Percentiles rank a stretch among this genome's conserved stretches.
phyloP scores from a whole-genome alignment of 2,797 vertebrate genomes.

The Anguilla obscura region DNA sequence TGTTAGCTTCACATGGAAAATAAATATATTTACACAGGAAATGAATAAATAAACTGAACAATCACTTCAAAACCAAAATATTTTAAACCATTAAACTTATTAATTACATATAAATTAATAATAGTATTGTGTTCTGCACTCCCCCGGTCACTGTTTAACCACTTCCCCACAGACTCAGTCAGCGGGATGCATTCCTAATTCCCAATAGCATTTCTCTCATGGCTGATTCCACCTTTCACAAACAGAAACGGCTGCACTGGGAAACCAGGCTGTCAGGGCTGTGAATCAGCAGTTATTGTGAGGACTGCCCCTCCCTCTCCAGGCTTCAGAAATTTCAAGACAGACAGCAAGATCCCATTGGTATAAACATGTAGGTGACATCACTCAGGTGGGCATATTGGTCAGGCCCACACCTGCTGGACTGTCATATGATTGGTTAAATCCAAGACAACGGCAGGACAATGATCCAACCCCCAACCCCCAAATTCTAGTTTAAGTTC shows the following conservation, averaged over 20 bases:
- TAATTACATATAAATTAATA: conserved; percentile 64
- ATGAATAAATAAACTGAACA: conserved; percentile 81
- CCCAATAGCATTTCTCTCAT: not conserved
- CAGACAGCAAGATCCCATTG: not conserved
- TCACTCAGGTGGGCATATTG: not conserved
- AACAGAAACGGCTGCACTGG: conserved; percentile 15
- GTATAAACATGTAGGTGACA: not conserved
- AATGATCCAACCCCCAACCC: no score
- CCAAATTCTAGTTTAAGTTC: not conserved
- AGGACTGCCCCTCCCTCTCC: not conserved
- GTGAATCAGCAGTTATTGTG: not conserved
- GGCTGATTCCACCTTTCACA: not conserved
- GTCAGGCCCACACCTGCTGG: not conserved
- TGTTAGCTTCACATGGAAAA: conserved; percentile 94
- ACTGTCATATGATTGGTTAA: not conserved
- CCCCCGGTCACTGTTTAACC: conserved; percentile 69
- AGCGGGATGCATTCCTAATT: not conserved
- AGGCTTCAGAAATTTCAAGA: not conserved
- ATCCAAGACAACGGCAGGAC: not conserved
- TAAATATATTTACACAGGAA: conserved; percentile 99
- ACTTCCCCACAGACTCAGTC: not conserved
- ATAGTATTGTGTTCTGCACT: conserved; percentile 69
- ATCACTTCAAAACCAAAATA: conserved; percentile 88
- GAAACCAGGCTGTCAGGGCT: not conserved
- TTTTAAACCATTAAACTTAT: conserved; percentile 59